Conservation (phyloP, 1,140 invertebrate genomes). For the Tribolium castaneum region DNA sequence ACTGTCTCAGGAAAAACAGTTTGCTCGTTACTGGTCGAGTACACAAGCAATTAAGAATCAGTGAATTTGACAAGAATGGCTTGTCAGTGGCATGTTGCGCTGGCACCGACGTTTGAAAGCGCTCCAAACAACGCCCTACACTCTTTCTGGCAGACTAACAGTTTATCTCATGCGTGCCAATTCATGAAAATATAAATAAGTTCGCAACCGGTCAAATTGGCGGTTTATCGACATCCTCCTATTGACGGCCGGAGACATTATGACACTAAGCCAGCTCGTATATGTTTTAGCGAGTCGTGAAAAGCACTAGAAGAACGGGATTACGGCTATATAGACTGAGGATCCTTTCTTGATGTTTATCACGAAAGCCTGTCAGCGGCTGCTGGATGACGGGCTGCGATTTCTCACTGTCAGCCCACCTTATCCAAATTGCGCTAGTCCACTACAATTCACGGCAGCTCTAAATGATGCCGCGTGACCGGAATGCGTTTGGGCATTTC, state of each 20-base stretch:
- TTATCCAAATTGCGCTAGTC: conserved; percentile 57
- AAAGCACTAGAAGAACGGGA: conserved; percentile 30
- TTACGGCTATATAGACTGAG: conserved; percentile 26
- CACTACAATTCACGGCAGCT: conserved; percentile 53
- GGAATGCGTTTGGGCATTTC: conserved; percentile 48
- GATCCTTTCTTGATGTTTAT: conserved; percentile 39
- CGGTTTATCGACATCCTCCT: conserved; percentile 52
- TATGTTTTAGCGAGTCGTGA: conserved; percentile 38
- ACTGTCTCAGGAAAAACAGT: conserved; percentile 46
- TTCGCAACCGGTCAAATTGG: conserved; percentile 48
- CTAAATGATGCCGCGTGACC: conserved; percentile 55
- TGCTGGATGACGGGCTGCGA: conserved; percentile 54
- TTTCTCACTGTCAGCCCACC: conserved; percentile 59
- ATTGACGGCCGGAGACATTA: conserved; percentile 35
- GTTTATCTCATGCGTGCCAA: conserved; percentile 30
- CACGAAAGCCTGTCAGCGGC: conserved; percentile 53
- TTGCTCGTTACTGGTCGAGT: conserved; percentile 50
- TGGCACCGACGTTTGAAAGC: conserved; percentile 42
- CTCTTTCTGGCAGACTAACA: conserved; percentile 29
- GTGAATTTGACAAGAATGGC: conserved; percentile 55
- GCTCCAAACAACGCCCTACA: conserved; percentile 32
- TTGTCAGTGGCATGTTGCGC: conserved; percentile 53
- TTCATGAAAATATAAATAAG: conserved; percentile 36
- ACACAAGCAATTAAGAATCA: conserved; percentile 57
- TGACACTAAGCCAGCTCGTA: conserved; percentile 42